Evolutionary conservation across 1,140 invertebrate species (phyloP), one percentile per base, ranked within the genome.

Genomic region (Drosophila ogumai): DNA sequence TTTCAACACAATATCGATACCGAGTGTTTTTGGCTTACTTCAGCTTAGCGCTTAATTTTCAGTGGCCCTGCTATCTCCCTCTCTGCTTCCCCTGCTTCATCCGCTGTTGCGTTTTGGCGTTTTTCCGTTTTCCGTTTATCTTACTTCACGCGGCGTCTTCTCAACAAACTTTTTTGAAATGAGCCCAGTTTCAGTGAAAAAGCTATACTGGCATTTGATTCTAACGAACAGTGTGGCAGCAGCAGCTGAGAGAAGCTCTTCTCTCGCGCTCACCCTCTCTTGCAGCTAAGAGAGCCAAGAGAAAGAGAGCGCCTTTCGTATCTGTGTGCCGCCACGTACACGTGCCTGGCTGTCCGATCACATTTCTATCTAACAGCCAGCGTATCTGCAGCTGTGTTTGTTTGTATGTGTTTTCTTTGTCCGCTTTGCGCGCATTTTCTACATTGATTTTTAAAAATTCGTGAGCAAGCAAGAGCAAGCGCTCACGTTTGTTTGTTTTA

Each of bases 311-410:
- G 19, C 1, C 13, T 40, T 12, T 19, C 64, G 63, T 76, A 74
- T 75, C 72, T 80, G 77, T 80, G 72, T 75, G 77, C 77, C 78
- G 77, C 77, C 78, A 75, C 78, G 63, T 84, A 72, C 71, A 82
- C 81, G 81, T 82, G 81, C 69, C 69, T 34, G 58, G 64, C 69
- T 34, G 58, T 54, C 59, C 60, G 75, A 82, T 82, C 80, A 82
- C 58, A 59, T 82, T 77, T 77, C 46, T 78, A 41, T 64, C 44
- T 65, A 56, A 49, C 25, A 46, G 59, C 60, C 34, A 34, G 40
- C 34, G 32, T 25, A 25, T 61, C 41, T 44, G 36, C 46, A 31
- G 22, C 36, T 60, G 65, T 80, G 44, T 50, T 17, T n/a, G 28
- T 43, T 46, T 64, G 38, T 44, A 36, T 50, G 46, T 57, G 58